Conservation (phyloP, 2,888 invertebrate species). For the Epirrita christyi region DNA sequence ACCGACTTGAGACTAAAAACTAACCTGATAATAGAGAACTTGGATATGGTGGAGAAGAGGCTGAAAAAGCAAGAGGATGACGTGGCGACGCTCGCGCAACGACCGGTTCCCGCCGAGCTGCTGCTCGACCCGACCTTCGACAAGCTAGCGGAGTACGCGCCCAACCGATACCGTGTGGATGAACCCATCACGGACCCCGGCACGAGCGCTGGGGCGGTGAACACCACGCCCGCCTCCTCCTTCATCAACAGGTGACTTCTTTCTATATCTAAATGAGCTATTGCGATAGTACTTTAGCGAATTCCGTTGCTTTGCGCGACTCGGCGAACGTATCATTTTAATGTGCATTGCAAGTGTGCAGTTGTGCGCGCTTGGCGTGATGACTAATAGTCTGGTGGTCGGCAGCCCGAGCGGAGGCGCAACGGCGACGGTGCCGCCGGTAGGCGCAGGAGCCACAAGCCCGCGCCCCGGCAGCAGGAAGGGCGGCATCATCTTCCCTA, state of each 20-base stretch:
- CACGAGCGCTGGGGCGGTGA: slow-evolving; percentile 66
- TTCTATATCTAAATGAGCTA: slow-evolving; percentile 51
- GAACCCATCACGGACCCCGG: slow-evolving; percentile 69
- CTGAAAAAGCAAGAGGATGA: slow-evolving; percentile 94
- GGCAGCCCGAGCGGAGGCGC: slow-evolving; percentile 73
- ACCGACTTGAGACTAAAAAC: slow-evolving; percentile 92
- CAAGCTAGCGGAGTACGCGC: slow-evolving; percentile 91
- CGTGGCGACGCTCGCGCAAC: slow-evolving; percentile 90
- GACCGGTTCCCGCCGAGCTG: slow-evolving; percentile 90
- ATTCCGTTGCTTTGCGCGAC: slow-evolving; percentile 45
- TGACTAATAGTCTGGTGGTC: slow-evolving; percentile 73
- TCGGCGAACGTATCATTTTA: slow-evolving; percentile 36
- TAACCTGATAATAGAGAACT: slow-evolving; percentile 93
- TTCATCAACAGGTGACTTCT: slow-evolving; percentile 75
- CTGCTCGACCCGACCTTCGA: slow-evolving; percentile 90
- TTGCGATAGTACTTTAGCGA: slow-evolving; percentile 45
- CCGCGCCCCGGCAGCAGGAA: slow-evolving; percentile 85
- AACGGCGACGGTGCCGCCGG: slow-evolving; percentile 70
- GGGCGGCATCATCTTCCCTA: slow-evolving; percentile 95
- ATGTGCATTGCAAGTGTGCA: slow-evolving; percentile 28
- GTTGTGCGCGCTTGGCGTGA: slow-evolving; percentile 46
- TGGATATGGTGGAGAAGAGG: slow-evolving; percentile 93
- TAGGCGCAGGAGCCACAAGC: slow-evolving; percentile 54
- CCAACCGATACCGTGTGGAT: slow-evolving; percentile 86
- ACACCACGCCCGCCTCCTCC: slow-evolving; percentile 58